Base-by-base conservation (phyloP, 1,140 invertebrate genomes). In the Proales similis region DNA sequence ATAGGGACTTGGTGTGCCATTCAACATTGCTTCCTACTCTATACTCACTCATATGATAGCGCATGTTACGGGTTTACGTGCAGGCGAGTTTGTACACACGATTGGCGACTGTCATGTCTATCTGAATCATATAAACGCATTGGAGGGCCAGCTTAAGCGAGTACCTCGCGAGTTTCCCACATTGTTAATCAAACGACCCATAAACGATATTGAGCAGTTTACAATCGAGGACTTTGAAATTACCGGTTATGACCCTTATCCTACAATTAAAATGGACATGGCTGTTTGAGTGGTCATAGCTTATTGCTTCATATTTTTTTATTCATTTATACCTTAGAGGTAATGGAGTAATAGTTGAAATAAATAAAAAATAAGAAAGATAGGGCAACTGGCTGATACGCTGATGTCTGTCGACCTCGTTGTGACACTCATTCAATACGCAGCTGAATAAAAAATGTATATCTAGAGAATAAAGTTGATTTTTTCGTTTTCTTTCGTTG, bases 21-120 rank as follows among this genome's bases (percentile, higher is more conserved):
- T 98, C 71, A 99, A 99, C 73, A 94, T 99, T 69, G 93, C 94
- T 14, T 95, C 90, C 64, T 98, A 99, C 78, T 83, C 92, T 1
- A 71, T 98, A 4, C 78, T 98, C 0, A 95, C 89, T 9, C 85
- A 86, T 67, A 96, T 99, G 89, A 86, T 98, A 67, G 93, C 93
- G 48, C 87, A 96, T 74, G 81, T 97, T 7, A 93, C 90, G 24
- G 83, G 82, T 42, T 78, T 96, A 9, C 84, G 87, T 84, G 82
- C 91, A 64, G 90, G 88, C 30, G 93, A 98, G 67, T 96, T 99
- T 76, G 79, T 98, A 12, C 93, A 98, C 73, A 90, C 88, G 6
- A 80, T 95, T 63, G 94, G 94, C 38, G 95, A 99, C 78, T 86
- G 89, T 65, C 95, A 99, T 78, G 83, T 99, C 2, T 99, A 99